Evolutionary conservation across 2,797 vertebrate genomes (phyloP).

Genomic region (Emys orbicularis): DNA sequence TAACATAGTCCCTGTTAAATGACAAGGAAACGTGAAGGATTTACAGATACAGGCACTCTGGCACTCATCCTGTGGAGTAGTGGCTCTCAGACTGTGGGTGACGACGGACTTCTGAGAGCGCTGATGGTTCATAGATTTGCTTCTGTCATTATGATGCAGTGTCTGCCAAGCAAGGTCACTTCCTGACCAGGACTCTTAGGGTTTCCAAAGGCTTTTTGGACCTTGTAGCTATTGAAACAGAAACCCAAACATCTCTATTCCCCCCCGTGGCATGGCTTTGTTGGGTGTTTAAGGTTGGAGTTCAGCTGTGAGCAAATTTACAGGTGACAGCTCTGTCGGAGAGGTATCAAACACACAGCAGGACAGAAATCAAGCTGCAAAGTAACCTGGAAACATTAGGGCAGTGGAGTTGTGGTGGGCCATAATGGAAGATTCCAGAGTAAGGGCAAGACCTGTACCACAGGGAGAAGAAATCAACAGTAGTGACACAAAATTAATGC

Average conservation of each 20-base stretch:
- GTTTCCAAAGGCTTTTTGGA: slow-evolving; percentile 58
- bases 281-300: slow-evolving; percentile 57
- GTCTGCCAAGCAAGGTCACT: slow-evolving; percentile 26
- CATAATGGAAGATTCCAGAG: neutral
- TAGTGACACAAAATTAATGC: neutral
- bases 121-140: neutral
- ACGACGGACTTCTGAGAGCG: neutral
- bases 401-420: slow-evolving; percentile 25
- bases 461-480: neutral
- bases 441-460: neutral
- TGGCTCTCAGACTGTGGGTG: neutral
- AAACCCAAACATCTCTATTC: slow-evolving; percentile 57
- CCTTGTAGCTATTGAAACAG: slow-evolving; percentile 46
- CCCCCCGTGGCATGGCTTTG: slow-evolving; percentile 22
- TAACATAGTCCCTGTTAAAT: slow-evolving; percentile 65
- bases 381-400: slow-evolving; percentile 57
- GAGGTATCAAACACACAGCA: slow-evolving; percentile 52
- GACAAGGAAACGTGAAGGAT: slow-evolving; percentile 50
- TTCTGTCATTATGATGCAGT: slow-evolving; percentile 33
- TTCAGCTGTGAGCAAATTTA: slow-evolving; percentile 59
- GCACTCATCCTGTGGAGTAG: neutral
- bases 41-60: slow-evolving; percentile 20
- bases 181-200: slow-evolving; percentile 7
- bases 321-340: slow-evolving; percentile 51
- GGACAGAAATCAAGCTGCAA: slow-evolving; percentile 46